Evolutionary conservation across 2,888 invertebrate species (phyloP).

Genomic region (Tenthredo scrophulariae): DNA sequence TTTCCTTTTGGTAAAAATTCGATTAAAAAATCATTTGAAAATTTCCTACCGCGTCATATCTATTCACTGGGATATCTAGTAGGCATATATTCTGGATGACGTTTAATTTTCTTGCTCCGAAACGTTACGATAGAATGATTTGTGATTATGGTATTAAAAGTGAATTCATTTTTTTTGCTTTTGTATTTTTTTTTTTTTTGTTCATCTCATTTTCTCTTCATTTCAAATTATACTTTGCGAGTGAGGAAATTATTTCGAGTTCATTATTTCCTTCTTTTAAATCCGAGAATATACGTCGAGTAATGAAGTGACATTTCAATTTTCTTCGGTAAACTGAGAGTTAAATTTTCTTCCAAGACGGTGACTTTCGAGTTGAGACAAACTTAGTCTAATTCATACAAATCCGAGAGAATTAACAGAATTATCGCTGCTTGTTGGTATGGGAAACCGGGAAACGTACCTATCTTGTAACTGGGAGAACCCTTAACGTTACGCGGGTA

Average conservation of each 20-base stretch:
- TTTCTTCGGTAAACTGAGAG: conserved; percentile 4
- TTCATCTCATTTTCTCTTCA: not conserved
- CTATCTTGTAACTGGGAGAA: not conserved
- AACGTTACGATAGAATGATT: not conserved
- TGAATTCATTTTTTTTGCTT: not conserved
- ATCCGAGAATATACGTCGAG: not conserved
- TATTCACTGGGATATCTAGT: not conserved
- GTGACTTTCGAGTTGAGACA: conserved; percentile 10
- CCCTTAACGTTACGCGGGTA: conserved; percentile 29
- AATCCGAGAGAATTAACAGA: conserved; percentile 34
- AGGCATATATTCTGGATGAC: not conserved
- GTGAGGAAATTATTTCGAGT: not conserved
- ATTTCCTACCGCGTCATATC: not conserved
- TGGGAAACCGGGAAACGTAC: not conserved
- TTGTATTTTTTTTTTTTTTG: too few species aligned
- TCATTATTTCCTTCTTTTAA: not conserved
- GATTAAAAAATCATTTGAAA: not conserved
- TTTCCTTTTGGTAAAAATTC: not conserved
- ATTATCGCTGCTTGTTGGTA: not conserved
- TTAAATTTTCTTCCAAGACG: conserved; percentile 13
- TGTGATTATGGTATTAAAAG: not conserved
- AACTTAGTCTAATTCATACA: conserved; percentile 25
- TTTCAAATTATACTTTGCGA: not conserved
- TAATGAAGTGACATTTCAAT: conserved; percentile 1
- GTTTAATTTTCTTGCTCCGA: not conserved